Evolutionary conservation across 2,888 invertebrate species (phyloP).

Genomic region (Eupeodes latifasciatus): DNA sequence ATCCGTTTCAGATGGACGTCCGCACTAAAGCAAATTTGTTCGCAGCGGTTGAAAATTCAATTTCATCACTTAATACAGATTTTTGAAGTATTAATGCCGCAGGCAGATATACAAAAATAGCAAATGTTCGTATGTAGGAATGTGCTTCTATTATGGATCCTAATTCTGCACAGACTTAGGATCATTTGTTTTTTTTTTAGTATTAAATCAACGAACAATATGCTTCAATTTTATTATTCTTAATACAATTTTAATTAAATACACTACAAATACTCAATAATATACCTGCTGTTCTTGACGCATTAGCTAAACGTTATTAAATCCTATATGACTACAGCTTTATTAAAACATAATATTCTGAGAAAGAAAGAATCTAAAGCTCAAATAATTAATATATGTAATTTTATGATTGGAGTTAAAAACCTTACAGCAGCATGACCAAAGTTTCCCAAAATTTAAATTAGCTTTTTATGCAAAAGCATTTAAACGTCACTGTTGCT

Average conservation of each 20-base stretch:
- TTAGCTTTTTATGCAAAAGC: no score
- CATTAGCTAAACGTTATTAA: no score
- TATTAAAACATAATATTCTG: no score
- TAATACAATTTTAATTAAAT: not conserved
- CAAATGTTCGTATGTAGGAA: not conserved
- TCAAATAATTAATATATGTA: no score
- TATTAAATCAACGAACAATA: not conserved
- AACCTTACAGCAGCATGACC: no score
- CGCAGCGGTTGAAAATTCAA: slow-evolving; percentile 50
- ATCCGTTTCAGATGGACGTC: slow-evolving; percentile 26
- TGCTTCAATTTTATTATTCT: not conserved
- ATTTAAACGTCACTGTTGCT: no score
- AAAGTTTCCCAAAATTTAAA: no score
- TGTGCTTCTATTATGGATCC: not conserved
- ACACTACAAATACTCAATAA: no score
- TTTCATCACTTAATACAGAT: slow-evolving; percentile 61
- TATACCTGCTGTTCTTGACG: no score
- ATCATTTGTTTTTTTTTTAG: not conserved
- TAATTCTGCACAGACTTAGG: slow-evolving; percentile 1
- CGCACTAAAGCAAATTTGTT: slow-evolving; percentile 13
- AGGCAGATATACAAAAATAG: slow-evolving; percentile 12
- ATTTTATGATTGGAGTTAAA: no score
- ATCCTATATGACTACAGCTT: no score
- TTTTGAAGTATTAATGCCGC: slow-evolving; percentile 40
- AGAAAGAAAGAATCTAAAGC: no score